These are phyloP conservation scores for Sphyrna mokarran DNA, from an alignment of 2,113 vertebrate genomes.

Conservation along the genomic window DNA sequence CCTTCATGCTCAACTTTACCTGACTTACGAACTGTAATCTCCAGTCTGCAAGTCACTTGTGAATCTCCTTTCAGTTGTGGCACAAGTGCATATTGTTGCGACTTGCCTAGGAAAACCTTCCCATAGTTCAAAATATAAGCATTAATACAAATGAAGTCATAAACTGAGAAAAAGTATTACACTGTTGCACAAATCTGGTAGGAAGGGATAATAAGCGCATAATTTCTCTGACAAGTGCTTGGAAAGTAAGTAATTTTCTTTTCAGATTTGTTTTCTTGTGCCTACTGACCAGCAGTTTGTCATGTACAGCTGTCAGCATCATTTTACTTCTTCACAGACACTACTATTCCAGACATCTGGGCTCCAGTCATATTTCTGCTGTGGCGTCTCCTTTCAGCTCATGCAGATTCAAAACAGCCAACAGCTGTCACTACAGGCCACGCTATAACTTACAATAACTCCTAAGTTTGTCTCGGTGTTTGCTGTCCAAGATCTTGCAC, in stretches of 20 bases:
- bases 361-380: background rate
- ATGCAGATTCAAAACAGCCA: background rate
- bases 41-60: background rate
- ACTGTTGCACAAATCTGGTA: background rate
- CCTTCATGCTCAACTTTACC: background rate
- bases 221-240: background rate
- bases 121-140: background rate
- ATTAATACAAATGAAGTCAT: background rate
- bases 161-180: background rate
- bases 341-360: conserved; percentile 11
- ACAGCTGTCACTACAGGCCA: background rate
- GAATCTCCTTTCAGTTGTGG: background rate
- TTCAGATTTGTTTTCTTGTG: background rate
- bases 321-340: conserved; percentile 4
- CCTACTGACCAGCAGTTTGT: background rate
- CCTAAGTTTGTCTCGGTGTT: conserved; percentile 3
- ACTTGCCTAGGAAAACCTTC: background rate
- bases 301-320: background rate
- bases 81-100: background rate
- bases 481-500: background rate
- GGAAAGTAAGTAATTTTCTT: background rate
- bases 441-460: background rate
- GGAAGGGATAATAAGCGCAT: background rate
- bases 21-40: background rate
- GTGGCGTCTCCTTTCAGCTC: background rate